Evolutionary conservation across 2,888 invertebrate species (phyloP).

Genomic region (Tineola bisselliella): DNA sequence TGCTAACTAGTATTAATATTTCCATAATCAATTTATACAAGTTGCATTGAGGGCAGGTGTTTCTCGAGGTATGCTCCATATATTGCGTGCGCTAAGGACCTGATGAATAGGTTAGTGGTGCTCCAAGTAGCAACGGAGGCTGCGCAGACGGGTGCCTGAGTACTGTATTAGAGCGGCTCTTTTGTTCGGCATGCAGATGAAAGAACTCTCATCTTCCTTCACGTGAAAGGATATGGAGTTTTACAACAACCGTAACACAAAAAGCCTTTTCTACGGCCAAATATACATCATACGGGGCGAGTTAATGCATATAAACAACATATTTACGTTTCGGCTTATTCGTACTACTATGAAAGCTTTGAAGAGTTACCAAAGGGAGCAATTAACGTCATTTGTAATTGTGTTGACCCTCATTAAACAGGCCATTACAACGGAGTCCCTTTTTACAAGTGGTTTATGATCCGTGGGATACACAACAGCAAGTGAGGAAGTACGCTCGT

Average conservation of each 20-base stretch:
- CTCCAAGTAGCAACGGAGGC: neutral
- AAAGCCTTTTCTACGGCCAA: conserved; percentile 10
- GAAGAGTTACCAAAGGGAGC: conserved; percentile 21
- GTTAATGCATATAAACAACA: conserved; percentile 5
- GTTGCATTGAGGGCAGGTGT: too few species aligned
- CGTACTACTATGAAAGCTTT: conserved; percentile 4
- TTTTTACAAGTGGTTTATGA: conserved; percentile 36
- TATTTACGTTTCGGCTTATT: neutral
- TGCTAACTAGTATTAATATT: too few species aligned
- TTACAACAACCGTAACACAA: conserved; percentile 15
- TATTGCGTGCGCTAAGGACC: neutral
- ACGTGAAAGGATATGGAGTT: conserved; percentile 15
- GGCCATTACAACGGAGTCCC: conserved; percentile 23
- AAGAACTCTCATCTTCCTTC: conserved; percentile 16
- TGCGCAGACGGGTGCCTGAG: neutral
- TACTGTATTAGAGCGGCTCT: conserved; percentile 15
- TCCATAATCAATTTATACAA: too few species aligned
- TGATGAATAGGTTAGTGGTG: conserved; percentile 11
- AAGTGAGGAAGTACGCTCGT: neutral
- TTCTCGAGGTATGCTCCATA: neutral
- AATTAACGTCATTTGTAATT: conserved; percentile 38
- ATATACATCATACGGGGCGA: neutral
- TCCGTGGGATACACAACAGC: conserved; percentile 17
- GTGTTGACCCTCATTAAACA: conserved; percentile 36
- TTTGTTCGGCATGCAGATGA: conserved; percentile 16